Evolutionary conservation across 2,797 vertebrate species (phyloP), one percentile per base, ranked within the genome.

Genomic region (Falco novaeseelandiae): DNA sequence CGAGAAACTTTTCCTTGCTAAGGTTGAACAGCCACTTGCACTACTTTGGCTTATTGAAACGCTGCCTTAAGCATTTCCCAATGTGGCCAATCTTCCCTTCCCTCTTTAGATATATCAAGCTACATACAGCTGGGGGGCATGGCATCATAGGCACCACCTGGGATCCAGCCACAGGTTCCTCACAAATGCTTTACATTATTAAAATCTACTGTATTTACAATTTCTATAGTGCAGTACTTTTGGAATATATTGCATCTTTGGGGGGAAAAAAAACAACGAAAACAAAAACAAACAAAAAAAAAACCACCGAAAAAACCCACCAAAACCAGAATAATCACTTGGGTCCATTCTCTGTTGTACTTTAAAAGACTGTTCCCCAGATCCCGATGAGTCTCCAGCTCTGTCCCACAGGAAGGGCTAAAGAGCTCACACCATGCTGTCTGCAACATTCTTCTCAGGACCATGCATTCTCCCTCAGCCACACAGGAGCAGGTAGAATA

Each of bases 211-310:
- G 4, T 27, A 80, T 51, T 85, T 29, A 69, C n/a, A 9, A 27
- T 36, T 80, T 49, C 72, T 83, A 18, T 1, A 0, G 20, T 1
- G 5, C 10, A 7, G 14, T 51, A 29, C 2, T 29, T 63, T 32
- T 0, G 13, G 14, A 69, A 80, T 32, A 32, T 13, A 63, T 6
- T 29, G 10, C 30, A 80, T 48, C 26, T 38, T 29, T 10, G 10
- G 18, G 18, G 16, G 10, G 14, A 23, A 44, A 52, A 21, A 65
- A 65, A 70, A 42, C 23, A 40, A 12, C 10, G 34, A 71, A 52
- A 66, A 52, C 10, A 30, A 29, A 14, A 51, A 5, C 29, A 65
- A 36, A 83, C 12, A n/a, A 21, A 44, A 27, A 29, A n/a, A n/a
- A n/a, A n/a, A n/a, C n/a, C n/a, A n/a, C n/a, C 18, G 30, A 21